Evolutionary conservation across 1,140 invertebrate species (phyloP), one percentile per base, ranked within the genome.

Genomic region (Dinothrombium tinctorium): DNA sequence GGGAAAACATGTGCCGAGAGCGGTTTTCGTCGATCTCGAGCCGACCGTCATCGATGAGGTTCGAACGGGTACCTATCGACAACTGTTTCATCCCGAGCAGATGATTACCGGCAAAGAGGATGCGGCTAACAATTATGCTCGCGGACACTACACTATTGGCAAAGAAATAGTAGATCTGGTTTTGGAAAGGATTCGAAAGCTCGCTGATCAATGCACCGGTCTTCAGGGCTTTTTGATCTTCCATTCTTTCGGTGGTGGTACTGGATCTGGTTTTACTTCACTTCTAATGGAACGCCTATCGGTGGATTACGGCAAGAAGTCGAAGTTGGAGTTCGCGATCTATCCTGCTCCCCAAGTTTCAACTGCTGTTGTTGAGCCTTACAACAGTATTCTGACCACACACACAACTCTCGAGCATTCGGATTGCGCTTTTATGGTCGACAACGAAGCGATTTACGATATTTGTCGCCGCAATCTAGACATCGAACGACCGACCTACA

Each of bases 21-120:
- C 79, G 8, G 73, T 64, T 32, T 83, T 81, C 54, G 75, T 84
- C 3, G 80, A 86, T 57, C 60, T 86, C 45, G 81, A 86, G 56
- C 77, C 80, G 8, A 82, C 77, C 46, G 77, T 81, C 14, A 75
- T 84, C 9, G 77, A 76, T 76, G 49, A 61, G 67, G 66, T 74
- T 6, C 59, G 69, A 31, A 71, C 64, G 14, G 71, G 72, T 3
- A 61, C 62, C 2, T 74, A 74, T 52, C 56, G 63, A 3, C 61
- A 70, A 63, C 57, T 76, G 22, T 68, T 68, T 53, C 73, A 75
- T 54, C 74, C 73, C 0, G 72, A 74, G 43, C 70, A 74, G 50
- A 51, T 76, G 42, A 64, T 69, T 35, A 68, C 62, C 36, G 68
- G 68, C 0, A 70, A 72, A 48, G 69, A 72, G 51, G 69, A 72